Conservation (phyloP, 2,113 vertebrate genomes). For the Spea bombifrons region DNA sequence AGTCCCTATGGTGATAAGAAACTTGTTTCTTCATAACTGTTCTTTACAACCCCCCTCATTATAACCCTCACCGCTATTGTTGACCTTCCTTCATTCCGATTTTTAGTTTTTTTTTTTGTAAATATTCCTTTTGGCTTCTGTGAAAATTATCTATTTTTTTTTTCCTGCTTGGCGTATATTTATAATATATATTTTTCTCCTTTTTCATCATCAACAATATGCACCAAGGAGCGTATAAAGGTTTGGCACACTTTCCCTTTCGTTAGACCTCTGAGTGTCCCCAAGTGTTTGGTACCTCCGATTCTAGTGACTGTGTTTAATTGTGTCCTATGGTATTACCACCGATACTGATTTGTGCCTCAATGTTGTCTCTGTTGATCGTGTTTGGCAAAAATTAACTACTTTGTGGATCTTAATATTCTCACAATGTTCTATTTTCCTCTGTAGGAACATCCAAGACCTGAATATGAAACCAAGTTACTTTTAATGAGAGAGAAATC, state of each 20-base stretch:
- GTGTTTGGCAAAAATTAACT: background rate
- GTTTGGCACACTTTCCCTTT: slow-evolving; percentile 59
- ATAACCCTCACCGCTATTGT: too few species aligned
- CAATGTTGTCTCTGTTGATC: slow-evolving; percentile 20
- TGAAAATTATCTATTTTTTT: slow-evolving; percentile 31
- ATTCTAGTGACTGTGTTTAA: slow-evolving; percentile 35
- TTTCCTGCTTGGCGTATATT: background rate
- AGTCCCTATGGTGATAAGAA: too few species aligned
- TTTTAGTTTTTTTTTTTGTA: background rate
- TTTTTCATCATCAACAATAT: slow-evolving; percentile 55
- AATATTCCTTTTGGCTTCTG: background rate
- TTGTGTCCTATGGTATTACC: slow-evolving; percentile 26
- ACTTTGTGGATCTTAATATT: background rate
- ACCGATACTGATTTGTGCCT: slow-evolving; percentile 20
- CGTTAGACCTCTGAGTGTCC: slow-evolving; percentile 39
- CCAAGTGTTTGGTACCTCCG: slow-evolving; percentile 41
- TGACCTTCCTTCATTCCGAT: too few species aligned
- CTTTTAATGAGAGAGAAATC: slow-evolving; percentile 72
- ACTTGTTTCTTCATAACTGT: too few species aligned
- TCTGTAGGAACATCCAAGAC: slow-evolving; percentile 85
- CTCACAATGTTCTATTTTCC: slow-evolving; percentile 11
- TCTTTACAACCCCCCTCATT: too few species aligned
- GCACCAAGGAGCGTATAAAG: slow-evolving; percentile 63
- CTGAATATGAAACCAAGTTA: slow-evolving; percentile 87
- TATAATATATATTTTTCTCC: slow-evolving; percentile 55